A percentile compares a stretch with the other conserved stretches of the same genome.
Evolutionary conservation across 1,140 invertebrate species (phyloP).

Genomic region (Tigriopus japonicus): DNA sequence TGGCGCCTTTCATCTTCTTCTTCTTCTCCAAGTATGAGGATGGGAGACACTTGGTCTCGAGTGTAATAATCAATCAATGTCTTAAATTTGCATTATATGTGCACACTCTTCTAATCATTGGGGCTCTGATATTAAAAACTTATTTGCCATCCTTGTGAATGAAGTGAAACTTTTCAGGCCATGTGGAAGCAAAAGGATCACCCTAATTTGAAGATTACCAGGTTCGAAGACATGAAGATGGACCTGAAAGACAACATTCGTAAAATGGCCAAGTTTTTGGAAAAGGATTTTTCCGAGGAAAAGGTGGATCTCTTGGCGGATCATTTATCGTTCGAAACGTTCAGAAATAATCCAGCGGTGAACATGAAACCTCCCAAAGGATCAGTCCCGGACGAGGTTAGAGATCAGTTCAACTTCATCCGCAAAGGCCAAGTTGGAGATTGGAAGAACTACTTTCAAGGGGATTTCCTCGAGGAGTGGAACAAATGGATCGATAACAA

Average conservation of each 20-base stretch:
- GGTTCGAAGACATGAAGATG: not conserved
- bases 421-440: not conserved
- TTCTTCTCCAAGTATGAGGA: too few species aligned
- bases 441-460: not conserved
- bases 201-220: not conserved
- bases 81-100: too few species aligned
- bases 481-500: not conserved
- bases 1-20: too few species aligned
- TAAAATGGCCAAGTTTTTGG: not conserved
- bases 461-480: not conserved
- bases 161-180: too few species aligned
- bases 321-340: not conserved
- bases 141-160: too few species aligned
- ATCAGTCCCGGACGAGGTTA: not conserved
- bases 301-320: not conserved
- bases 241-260: not conserved
- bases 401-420: not conserved
- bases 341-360: not conserved
- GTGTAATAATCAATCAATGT: too few species aligned
- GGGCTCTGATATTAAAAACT: too few species aligned
- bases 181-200: not conserved
- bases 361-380: constrained; percentile 1
- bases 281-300: not conserved
- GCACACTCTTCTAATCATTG: too few species aligned
- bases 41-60: too few species aligned